phyloP scores from a whole-genome alignment of 2,797 vertebrate genomes.

The Zalophus californianus region DNA sequence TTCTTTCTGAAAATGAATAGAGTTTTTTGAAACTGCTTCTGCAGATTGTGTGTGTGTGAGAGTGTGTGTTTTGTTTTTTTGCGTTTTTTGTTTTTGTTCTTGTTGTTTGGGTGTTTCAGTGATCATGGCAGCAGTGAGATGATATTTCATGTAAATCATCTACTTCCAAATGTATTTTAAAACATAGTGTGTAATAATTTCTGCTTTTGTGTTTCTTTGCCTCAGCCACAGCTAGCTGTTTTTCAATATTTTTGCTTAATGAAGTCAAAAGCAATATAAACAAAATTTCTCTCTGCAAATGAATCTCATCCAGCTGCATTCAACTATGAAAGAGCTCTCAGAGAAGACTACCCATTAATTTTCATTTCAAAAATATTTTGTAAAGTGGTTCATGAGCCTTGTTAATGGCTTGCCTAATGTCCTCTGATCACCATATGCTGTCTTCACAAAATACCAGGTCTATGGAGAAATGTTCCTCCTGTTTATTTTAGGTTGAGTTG shows the following conservation, averaged over 20 bases:
- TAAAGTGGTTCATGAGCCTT: slow-evolving; percentile 15
- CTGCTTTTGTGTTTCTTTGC: slow-evolving; percentile 42
- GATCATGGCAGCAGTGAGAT: neutral
- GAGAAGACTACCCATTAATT: slow-evolving; percentile 55
- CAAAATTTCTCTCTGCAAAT: slow-evolving; percentile 56
- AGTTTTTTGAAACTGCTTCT: neutral
- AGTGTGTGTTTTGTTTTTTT: neutral
- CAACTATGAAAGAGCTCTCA: slow-evolving; percentile 40
- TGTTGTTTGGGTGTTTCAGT: neutral
- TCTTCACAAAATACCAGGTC: neutral
- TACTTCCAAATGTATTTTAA: slow-evolving; percentile 34
- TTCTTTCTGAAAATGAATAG: neutral
- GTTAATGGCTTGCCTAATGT: neutral
- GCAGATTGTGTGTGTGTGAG: neutral
- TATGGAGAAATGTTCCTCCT: neutral
- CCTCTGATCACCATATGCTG: neutral
- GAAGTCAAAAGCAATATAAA: slow-evolving; percentile 66
- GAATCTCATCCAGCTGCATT: slow-evolving; percentile 55
- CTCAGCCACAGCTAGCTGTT: slow-evolving; percentile 40
- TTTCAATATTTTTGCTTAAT: slow-evolving; percentile 64
- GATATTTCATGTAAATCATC: slow-evolving; percentile 28
- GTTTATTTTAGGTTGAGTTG: neutral
- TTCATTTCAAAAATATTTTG: slow-evolving; percentile 62
- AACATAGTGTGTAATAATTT: neutral
- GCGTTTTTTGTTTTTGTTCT: neutral